phyloP scores from a whole-genome alignment of 2,113 vertebrate species.

The Cinclus cinclus region DNA sequence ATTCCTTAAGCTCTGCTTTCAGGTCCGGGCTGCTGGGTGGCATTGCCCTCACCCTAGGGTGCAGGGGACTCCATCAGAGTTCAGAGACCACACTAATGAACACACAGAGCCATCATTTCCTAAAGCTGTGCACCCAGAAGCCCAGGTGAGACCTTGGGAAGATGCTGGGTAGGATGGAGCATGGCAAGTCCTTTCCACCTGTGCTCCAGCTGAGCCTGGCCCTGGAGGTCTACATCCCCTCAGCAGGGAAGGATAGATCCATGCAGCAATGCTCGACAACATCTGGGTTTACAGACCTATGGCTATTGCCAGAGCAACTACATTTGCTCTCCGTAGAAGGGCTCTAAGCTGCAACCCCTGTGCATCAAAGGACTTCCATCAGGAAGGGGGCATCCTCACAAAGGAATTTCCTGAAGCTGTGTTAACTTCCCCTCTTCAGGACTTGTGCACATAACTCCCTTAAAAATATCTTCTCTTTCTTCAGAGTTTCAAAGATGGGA shows the following conservation, averaged over 20 bases:
- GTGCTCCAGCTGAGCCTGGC: background rate
- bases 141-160: background rate
- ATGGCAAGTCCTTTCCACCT: background rate
- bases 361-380: background rate
- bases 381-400: background rate
- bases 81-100: background rate
- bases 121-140: background rate
- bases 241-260: background rate
- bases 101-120: background rate
- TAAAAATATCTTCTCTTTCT: slow-evolving; percentile 32
- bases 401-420: background rate
- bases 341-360: background rate
- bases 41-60: background rate
- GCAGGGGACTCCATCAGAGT: background rate
- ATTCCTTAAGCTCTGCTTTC: background rate
- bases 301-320: background rate
- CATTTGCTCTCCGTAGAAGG: rapidly evolving
- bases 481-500: slow-evolving; percentile 33
- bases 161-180: background rate
- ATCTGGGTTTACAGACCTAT: background rate
- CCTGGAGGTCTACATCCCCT: background rate
- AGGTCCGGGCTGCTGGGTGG: background rate
- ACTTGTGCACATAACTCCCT: background rate
- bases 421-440: background rate
- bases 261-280: rapidly evolving